Base-by-base conservation (phyloP, 2,888 invertebrate species). In the Sympetrum striolatum region DNA sequence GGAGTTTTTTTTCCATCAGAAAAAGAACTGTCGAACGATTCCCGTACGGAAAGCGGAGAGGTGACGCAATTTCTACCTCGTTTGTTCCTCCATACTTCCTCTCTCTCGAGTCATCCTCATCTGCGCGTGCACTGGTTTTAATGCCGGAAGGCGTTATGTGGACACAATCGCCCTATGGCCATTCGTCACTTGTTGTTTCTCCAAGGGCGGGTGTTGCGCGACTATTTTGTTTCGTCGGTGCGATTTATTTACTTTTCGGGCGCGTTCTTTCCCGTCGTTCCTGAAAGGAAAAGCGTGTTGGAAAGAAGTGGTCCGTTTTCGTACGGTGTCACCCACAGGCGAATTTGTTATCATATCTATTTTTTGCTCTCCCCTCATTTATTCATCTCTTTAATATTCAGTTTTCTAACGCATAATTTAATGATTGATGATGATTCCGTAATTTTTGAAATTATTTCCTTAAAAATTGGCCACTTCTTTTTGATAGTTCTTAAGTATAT, bases 221-320 rank as follows among this genome's bases (percentile, higher is more conserved):
- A 86, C 39, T 86, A 86, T 86, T 86, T 86, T 86, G 64, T 58
- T 86, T 86, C 60, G 86, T 35, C 86, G 86, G 60, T 64, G 60
- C 86, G 86, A 86, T 86, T 86, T 86, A 86, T 86, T 60, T 86
- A 53, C 86, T 60, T 86, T 86, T 86, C 18, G 53, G 53, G 18
- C 53, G 25, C 81, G 81, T 82, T 82, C 81, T 82, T 82, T 48
- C 31, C 81, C 81, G 81, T 14, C 25, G 81, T 48, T 44, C 44
- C 44, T 48, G 48, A 48, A 81, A 48, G 48, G 39, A 82, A 48
- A 82, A n/a, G 81, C 10, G 81, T 53, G 48, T 25, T 82, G 14
- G 31, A 31, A 82, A 82, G 53, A 53, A 18, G 15, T 1, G 53
- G 14, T 53, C 2, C 48, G 4, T 12, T 53, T 53, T 18, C 2